Conservation (phyloP, 2,113 vertebrate species). For the Hystrix brachyura region DNA sequence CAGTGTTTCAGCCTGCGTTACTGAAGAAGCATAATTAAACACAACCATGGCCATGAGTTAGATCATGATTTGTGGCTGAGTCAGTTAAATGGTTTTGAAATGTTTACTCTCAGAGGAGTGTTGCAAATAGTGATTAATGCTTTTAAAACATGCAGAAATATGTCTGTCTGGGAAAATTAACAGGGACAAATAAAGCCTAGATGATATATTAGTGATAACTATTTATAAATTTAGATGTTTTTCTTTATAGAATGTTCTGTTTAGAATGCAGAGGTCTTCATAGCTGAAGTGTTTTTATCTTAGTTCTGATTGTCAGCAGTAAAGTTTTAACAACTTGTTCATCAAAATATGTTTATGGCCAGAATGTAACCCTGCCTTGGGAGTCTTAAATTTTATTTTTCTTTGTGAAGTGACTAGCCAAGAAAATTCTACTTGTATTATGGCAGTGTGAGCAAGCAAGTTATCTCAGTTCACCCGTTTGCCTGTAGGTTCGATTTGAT, state of each 20-base stretch:
- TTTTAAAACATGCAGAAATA: not conserved
- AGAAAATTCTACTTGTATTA: not conserved
- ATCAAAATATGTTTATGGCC: not conserved
- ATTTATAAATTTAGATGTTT: conserved; percentile 13
- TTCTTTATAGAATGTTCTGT: conserved; percentile 8
- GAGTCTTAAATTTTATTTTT: not conserved
- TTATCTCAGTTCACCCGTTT: conserved; percentile 5
- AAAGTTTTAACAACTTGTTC: not conserved
- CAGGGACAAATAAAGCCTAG: not conserved
- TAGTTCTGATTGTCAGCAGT: not conserved
- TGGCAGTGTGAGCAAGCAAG: not conserved
- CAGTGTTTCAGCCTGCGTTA: not conserved
- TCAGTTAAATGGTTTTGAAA: conserved; percentile 7
- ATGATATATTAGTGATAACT: not conserved
- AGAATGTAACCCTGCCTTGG: not conserved
- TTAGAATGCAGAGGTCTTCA: not conserved
- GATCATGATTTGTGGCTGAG: not conserved
- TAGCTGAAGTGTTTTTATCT: not conserved
- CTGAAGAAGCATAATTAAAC: conserved; percentile 3
- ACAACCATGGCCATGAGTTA: not conserved
- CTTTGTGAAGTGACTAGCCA: not conserved
- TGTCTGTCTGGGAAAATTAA: not conserved
- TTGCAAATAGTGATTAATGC: not conserved
- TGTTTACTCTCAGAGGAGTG: not conserved
- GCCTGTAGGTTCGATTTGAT: not conserved